A percentile compares a stretch with the other conserved stretches of the same genome.
Conservation (phyloP, 2,797 vertebrate genomes). For the Smutsia gigantea region DNA sequence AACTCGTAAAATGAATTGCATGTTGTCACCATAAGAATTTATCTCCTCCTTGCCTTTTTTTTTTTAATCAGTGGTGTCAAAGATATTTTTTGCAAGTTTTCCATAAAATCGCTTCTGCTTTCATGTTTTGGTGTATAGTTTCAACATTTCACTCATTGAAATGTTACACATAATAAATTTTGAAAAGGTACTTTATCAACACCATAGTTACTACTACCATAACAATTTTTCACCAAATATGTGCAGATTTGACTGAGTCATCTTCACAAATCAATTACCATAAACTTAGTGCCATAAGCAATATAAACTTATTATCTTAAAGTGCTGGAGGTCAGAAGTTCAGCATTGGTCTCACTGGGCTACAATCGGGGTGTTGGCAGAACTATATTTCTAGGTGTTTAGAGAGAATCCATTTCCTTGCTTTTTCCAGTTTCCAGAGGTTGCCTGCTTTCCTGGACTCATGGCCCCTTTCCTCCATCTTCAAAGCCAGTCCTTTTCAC, state of each 20-base stretch:
- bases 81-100: neutral
- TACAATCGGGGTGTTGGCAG: neutral
- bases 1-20: neutral
- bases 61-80: neutral
- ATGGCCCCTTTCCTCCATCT: neutral
- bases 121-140: neutral
- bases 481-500: neutral
- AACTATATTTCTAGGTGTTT: neutral
- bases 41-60: neutral
- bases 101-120: neutral
- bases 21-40: neutral
- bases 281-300: neutral
- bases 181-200: conserved; percentile 11
- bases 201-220: neutral
- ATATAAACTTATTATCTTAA: neutral
- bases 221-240: conserved; percentile 47
- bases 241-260: neutral
- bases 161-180: conserved; percentile 52
- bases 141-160: neutral
- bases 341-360: neutral
- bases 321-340: neutral
- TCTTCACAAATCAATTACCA: neutral
- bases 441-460: neutral
- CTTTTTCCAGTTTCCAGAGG: neutral
- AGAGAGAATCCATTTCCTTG: neutral